Percentiles rank a stretch among this genome's conserved stretches.
phyloP scores from a whole-genome alignment of 2,888 invertebrate species.

The Meghimatium bilineatum region DNA sequence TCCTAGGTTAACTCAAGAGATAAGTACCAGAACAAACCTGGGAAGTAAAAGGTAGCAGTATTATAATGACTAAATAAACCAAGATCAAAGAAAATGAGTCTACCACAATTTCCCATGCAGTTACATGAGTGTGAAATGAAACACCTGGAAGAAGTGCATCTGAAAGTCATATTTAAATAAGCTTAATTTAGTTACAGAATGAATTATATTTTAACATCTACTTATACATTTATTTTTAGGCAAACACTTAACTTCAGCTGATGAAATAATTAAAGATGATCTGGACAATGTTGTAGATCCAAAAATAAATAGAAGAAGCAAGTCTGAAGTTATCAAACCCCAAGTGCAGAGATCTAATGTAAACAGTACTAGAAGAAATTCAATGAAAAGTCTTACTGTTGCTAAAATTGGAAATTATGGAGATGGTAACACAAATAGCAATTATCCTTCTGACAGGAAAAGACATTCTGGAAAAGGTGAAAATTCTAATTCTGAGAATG shows the following conservation, averaged over 20 bases:
- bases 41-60: neutral
- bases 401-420: neutral
- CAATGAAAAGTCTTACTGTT: neutral
- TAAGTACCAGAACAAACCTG: neutral
- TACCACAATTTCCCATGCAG: no score
- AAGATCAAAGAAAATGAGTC: no score
- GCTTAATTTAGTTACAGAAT: neutral
- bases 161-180: no score
- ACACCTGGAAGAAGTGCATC: no score
- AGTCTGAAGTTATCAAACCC: neutral
- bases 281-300: neutral
- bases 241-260: neutral
- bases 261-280: neutral
- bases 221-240: neutral
- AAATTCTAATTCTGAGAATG: neutral
- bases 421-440: neutral
- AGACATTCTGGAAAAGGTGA: neutral
- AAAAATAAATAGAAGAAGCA: neutral
- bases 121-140: no score
- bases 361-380: neutral
- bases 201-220: neutral
- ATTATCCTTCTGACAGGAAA: neutral
- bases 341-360: neutral
- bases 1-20: no score
- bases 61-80: neutral